Conservation (phyloP, 1,140 invertebrate species). For the Notospermus geniculatus region DNA sequence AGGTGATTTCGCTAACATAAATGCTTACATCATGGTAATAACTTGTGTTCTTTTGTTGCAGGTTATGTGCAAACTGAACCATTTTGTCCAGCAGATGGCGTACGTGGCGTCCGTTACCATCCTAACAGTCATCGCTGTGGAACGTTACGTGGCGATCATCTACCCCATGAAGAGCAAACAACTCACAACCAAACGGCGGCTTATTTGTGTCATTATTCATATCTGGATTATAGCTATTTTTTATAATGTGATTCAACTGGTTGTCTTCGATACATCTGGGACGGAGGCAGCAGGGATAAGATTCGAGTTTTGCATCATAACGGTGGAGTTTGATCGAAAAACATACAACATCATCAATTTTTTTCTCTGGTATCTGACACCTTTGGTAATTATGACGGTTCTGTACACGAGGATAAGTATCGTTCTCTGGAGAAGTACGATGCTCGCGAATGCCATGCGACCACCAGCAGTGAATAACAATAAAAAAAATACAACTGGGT, state of each 20-base stretch:
- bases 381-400: constrained; percentile 76
- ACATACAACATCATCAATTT: constrained; percentile 33
- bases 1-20: too few relatives aligned
- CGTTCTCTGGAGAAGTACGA: constrained; percentile 58
- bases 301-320: not conserved
- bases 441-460: not conserved
- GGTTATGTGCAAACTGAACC: constrained; percentile 51
- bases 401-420: constrained; percentile 74
- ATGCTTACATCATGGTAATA: too few relatives aligned
- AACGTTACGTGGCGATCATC: constrained; percentile 75
- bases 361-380: constrained; percentile 70
- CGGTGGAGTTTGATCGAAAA: not conserved
- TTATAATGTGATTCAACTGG: constrained; percentile 38
- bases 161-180: constrained; percentile 64
- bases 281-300: not conserved
- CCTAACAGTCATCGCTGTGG: constrained; percentile 65
- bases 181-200: constrained; percentile 27
- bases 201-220: constrained; percentile 25
- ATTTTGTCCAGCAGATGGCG: constrained; percentile 45
- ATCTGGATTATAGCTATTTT: constrained; percentile 37
- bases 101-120: constrained; percentile 46
- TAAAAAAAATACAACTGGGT: too few relatives aligned
- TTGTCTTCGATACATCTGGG: constrained; percentile 32
- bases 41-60: too few relatives aligned
- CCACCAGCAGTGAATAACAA: not conserved